Percentiles rank a stretch among this genome's conserved stretches.
phyloP scores from a whole-genome alignment of 2,888 invertebrate genomes.

The Agelastica alni region DNA sequence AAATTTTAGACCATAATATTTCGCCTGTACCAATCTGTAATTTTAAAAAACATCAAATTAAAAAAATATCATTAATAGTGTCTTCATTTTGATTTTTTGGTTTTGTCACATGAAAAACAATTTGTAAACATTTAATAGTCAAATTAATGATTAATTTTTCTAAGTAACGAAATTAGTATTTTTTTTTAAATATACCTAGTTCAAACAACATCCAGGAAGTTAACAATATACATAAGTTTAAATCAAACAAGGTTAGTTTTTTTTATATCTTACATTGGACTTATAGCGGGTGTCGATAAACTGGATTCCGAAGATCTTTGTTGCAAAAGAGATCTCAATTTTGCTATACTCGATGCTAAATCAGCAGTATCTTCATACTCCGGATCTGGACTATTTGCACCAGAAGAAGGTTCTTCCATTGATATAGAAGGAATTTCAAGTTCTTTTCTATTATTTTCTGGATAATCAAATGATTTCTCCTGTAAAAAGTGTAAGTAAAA shows the following conservation, averaged over 20 bases:
- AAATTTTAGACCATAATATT: conserved; percentile 27
- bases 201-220: too few relatives aligned
- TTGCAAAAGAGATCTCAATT: conserved; percentile 67
- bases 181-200: not conserved
- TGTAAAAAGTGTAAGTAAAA: conserved; percentile 18
- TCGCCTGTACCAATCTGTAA: conserved; percentile 32
- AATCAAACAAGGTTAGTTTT: too few relatives aligned
- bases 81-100: too few relatives aligned
- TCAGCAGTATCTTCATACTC: conserved; percentile 76
- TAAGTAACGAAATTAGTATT: too few relatives aligned
- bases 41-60: conserved; percentile 10
- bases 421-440: conserved; percentile 43
- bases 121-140: too few relatives aligned
- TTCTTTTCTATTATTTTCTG: conserved; percentile 27
- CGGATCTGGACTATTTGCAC: conserved; percentile 58
- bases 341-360: conserved; percentile 73
- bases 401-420: conserved; percentile 38
- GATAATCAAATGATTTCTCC: conserved; percentile 31
- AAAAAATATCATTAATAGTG: too few relatives aligned
- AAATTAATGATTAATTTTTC: too few relatives aligned
- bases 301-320: conserved; percentile 58
- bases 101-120: too few relatives aligned
- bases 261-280: conserved; percentile 56
- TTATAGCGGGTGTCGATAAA: conserved; percentile 53
- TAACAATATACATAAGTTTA: too few relatives aligned